A percentile compares a stretch with the other conserved stretches of the same genome.
Evolutionary conservation across 30 jellyfish, hydroid and myxozoan species (phyloP).

Genomic region (Turritopsis dohrnii): DNA sequence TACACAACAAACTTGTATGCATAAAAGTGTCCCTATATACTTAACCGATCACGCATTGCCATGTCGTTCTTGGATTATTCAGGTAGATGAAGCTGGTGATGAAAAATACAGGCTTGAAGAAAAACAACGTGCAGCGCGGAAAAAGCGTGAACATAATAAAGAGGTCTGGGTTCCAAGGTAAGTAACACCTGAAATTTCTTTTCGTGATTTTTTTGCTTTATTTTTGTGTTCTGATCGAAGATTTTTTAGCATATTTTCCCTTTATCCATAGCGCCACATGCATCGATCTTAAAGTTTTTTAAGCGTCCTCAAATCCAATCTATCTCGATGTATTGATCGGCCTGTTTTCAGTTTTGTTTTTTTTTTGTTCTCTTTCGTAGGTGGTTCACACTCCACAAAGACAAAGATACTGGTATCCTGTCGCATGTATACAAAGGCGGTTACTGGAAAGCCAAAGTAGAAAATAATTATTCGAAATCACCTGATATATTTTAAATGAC

Average conservation of each 20-base stretch:
- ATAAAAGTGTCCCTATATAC: background rate
- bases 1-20: background rate
- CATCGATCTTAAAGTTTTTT: no score
- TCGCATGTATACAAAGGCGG: conserved; percentile 85
- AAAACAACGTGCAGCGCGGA: conserved; percentile 68
- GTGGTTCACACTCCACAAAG: conserved; percentile 52
- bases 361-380: conserved; percentile 21
- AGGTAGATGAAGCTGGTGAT: conserved; percentile 83
- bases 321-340: no score
- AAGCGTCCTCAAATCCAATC: no score
- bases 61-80: background rate
- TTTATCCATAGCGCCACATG: background rate
- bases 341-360: no score
- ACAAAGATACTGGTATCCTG: conserved; percentile 54
- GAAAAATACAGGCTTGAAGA: conserved; percentile 85
- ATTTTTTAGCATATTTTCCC: background rate
- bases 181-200: background rate
- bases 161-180: conserved; percentile 77
- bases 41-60: background rate
- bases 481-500: conserved; percentile 55
- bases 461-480: conserved; percentile 22
- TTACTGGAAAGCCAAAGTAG: conserved; percentile 67
- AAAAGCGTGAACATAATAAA: conserved; percentile 68
- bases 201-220: no score
- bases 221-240: background rate